phyloP scores from a whole-genome alignment of 2,113 vertebrate genomes.

The Caretta caretta region DNA sequence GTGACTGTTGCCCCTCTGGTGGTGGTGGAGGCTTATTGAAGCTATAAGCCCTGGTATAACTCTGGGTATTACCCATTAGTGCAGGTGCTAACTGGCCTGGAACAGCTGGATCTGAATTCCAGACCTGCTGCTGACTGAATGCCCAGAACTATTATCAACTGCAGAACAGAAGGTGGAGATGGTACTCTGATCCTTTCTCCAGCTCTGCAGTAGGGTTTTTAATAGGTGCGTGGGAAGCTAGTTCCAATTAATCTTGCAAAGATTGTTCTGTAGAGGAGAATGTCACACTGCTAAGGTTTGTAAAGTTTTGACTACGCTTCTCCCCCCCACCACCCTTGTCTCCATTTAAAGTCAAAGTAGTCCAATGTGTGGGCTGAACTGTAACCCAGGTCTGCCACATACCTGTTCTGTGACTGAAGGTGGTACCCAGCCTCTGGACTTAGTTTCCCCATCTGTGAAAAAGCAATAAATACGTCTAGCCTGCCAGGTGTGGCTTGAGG shows the following conservation, averaged over 20 bases:
- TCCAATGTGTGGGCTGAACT: background rate
- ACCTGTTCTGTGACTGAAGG: background rate
- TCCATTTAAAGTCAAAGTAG: background rate
- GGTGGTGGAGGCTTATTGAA: background rate
- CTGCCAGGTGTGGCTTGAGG: background rate
- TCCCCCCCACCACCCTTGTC: too few relatives aligned
- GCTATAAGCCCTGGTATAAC: background rate
- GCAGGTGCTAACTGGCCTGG: background rate
- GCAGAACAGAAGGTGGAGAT: background rate
- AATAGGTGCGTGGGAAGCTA: background rate
- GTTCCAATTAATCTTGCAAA: background rate
- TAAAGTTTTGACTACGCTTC: background rate
- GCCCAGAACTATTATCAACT: background rate
- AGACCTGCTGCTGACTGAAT: background rate
- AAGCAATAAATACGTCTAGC: background rate
- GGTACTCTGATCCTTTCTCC: background rate
- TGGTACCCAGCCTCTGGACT: background rate
- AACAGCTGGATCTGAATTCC: background rate
- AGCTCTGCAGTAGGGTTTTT: background rate
- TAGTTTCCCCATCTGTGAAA: background rate
- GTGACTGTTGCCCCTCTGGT: background rate
- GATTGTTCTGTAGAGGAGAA: background rate
- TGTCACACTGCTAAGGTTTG: background rate
- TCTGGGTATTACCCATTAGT: rapidly evolving
- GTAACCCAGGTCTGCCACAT: background rate